Percentiles rank a stretch among this genome's conserved stretches.
phyloP scores from a whole-genome alignment of 2,888 invertebrate species.

The Melanchra persicariae region DNA sequence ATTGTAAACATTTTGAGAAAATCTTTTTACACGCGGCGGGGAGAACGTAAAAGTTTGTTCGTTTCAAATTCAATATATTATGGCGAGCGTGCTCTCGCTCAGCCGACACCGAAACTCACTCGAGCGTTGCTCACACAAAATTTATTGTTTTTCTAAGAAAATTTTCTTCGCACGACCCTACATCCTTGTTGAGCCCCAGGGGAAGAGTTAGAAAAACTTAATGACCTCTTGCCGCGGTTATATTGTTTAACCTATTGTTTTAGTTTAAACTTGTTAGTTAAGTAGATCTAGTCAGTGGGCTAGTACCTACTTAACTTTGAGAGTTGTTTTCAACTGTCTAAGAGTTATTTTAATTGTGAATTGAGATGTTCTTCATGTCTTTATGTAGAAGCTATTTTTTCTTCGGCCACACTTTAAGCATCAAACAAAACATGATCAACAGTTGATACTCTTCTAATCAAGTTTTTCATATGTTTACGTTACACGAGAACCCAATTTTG shows the following conservation, averaged over 20 bases:
- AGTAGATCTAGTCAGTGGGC: conserved; percentile 41
- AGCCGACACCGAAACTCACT: conserved; percentile 90
- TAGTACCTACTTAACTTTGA: conserved; percentile 23
- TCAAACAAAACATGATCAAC: neutral
- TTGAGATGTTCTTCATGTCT: conserved; percentile 22
- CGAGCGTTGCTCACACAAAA: conserved; percentile 89
- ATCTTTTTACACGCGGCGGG: conserved; percentile 87
- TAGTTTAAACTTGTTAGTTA: conserved; percentile 63
- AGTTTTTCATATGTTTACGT: neutral
- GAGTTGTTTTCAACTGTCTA: conserved; percentile 39
- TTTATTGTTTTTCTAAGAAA: conserved; percentile 91
- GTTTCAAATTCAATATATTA: conserved; percentile 91
- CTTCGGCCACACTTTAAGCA: neutral
- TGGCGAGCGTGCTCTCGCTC: conserved; percentile 89
- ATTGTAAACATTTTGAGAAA: conserved; percentile 88
- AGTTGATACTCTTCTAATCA: neutral
- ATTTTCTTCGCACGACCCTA: conserved; percentile 85
- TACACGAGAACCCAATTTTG: neutral
- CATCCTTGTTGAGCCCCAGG: conserved; percentile 79
- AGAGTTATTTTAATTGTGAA: conserved; percentile 23
- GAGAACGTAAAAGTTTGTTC: conserved; percentile 89
- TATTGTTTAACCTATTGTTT: conserved; percentile 73
- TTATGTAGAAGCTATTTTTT: neutral
- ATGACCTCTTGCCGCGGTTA: conserved; percentile 78
- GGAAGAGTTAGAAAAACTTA: conserved; percentile 83